phyloP scores from a whole-genome alignment of 2,113 vertebrate species.

The Struthidea cinerea region DNA sequence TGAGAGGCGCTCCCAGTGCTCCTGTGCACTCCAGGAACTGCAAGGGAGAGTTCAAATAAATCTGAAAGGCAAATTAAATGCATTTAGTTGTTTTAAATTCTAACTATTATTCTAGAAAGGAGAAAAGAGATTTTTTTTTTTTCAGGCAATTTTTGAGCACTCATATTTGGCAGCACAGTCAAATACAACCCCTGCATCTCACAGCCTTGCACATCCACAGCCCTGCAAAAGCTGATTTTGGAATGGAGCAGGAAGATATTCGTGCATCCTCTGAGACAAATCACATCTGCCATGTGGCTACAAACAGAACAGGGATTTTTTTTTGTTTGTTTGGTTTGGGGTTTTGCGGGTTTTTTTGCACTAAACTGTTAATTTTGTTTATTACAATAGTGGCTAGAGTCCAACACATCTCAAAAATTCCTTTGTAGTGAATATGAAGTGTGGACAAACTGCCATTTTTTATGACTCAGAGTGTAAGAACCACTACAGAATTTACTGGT shows the following conservation, averaged over 20 bases:
- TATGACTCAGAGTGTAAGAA: neutral
- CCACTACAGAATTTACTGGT: neutral
- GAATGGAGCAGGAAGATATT: neutral
- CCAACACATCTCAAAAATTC: neutral
- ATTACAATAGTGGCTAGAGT: neutral
- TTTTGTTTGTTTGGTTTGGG: neutral
- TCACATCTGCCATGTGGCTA: neutral
- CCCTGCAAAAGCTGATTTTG: neutral
- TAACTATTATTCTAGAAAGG: neutral
- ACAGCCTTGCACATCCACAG: neutral
- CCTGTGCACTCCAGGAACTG: neutral
- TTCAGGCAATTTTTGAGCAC: neutral
- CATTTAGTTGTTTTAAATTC: neutral
- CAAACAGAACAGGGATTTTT: neutral
- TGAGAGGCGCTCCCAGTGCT: accelerated
- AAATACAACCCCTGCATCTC: neutral
- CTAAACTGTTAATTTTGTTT: neutral
- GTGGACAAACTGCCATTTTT: neutral
- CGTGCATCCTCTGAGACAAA: neutral
- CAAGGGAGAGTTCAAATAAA: neutral
- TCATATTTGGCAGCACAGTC: neutral
- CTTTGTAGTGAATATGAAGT: neutral
- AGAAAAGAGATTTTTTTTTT: neutral
- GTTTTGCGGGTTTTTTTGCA: neutral
- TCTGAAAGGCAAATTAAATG: neutral